A percentile compares a stretch with the other conserved stretches of the same genome.
These are phyloP conservation scores for Dipus sagitta DNA, from an alignment of 2,797 vertebrate species.

Conservation along the genomic window DNA sequence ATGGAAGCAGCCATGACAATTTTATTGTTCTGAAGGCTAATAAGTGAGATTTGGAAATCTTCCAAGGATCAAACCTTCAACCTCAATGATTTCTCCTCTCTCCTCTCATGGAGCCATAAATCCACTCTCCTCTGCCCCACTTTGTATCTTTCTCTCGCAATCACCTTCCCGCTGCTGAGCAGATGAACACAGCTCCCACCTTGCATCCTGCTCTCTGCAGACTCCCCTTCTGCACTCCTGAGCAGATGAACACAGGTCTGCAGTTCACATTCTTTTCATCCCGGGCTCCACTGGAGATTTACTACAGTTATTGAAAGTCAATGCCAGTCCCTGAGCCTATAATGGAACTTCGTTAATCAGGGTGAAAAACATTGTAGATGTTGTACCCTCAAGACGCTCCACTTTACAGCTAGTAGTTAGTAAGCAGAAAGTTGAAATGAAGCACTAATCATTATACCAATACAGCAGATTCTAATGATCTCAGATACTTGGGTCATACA, in stretches of 20 bases:
- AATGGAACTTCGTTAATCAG: constrained; percentile 32
- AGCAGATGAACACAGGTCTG: not conserved
- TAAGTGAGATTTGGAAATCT: not conserved
- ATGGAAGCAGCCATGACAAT: not conserved
- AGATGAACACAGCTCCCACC: not conserved
- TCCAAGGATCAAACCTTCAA: constrained; percentile 19
- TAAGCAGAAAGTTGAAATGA: constrained; percentile 25
- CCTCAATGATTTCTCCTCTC: not conserved
- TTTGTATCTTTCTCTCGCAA: not conserved
- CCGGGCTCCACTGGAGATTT: constrained; percentile 21
- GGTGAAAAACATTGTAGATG: not conserved
- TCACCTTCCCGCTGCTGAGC: not conserved
- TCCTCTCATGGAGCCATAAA: not conserved
- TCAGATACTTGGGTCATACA: not conserved
- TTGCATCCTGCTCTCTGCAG: not conserved
- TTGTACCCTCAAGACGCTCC: not conserved
- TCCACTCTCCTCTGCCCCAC: not conserved
- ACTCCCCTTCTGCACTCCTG: not conserved
- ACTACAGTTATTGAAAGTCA: constrained; percentile 30
- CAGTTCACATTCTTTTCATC: not conserved
- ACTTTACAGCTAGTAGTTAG: constrained; percentile 3
- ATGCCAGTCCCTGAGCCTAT: not conserved
- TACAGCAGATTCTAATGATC: not conserved
- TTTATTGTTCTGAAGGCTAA: not conserved
- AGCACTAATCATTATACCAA: constrained; percentile 13